Evolutionary conservation across 2,888 invertebrate genomes (phyloP), one percentile per base, ranked within the genome.

Genomic region (Microdon myrmicae): DNA sequence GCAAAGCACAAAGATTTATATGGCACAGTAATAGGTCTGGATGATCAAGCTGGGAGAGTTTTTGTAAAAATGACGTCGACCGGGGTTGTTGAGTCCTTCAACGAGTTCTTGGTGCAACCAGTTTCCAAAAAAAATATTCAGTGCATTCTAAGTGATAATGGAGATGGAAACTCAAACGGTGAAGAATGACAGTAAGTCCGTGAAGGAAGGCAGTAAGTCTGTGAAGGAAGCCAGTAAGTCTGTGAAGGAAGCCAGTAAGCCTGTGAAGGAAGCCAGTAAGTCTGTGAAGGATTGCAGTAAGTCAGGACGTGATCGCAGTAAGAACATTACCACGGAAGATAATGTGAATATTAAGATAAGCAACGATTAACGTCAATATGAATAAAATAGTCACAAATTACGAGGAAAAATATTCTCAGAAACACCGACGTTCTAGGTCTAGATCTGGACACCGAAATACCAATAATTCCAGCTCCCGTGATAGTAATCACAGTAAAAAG

Each of bases 21-120:
- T 82, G 95, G 93, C 61, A 87, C 89, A 83, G 90, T 94, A 8
- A 85, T 90, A 70, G 90, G 90, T 10, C 84, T 93, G 47, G 92
- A 94, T 75, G 92, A 93, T 72, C 90, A 92, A 71, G 87, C 87
- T 13, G 90, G 90, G 0, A 82, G 92, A 53, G 84, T 92, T 2
- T 86, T 91, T 73, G 85, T 94, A 0, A 90, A 90, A 78, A 83
- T 90, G 69, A 82, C 89, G 2, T 80, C 91, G 8, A 87, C 86
- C 47, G 87, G 87, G 17, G 81, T 84, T 69, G 85, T 84, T 2
- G 82, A 90, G 60, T 87, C 88, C 14, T 79, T 93, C 0, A 90
- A 88, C 72, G 94, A 95, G 79, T 88, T 88, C 71, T 84, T 89
- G 78, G 84, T 94, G 66, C 84, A 87, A 66, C 85, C 90, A 0